phyloP scores from a whole-genome alignment of 1,140 invertebrate genomes.

The Trachymyrmex septentrionalis region DNA sequence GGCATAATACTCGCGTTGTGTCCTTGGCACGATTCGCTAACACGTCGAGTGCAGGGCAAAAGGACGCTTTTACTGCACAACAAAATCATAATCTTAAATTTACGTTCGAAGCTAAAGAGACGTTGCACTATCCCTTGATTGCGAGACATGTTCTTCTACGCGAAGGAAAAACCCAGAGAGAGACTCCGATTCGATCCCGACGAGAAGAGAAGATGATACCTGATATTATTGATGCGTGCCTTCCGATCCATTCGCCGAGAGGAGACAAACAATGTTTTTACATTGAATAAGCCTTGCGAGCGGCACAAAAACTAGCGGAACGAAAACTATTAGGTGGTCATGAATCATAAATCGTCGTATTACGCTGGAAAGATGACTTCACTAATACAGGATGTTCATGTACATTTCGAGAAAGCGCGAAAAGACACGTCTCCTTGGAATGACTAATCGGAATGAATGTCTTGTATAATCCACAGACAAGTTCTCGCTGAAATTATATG shows the following conservation, averaged over 20 bases:
- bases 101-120: neutral
- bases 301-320: neutral
- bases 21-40: constrained; percentile 54
- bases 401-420: neutral
- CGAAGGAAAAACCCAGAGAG: neutral
- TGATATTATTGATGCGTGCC: neutral
- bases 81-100: constrained; percentile 19
- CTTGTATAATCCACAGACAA: neutral
- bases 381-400: neutral
- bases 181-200: neutral
- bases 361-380: constrained; percentile 13
- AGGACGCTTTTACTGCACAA: neutral
- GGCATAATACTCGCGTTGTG: constrained; percentile 32
- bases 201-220: neutral
- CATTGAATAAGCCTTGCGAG: neutral
- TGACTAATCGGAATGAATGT: neutral
- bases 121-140: neutral
- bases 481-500: neutral
- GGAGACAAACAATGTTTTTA: neutral
- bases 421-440: neutral
- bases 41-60: neutral
- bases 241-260: neutral
- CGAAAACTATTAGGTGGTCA: neutral
- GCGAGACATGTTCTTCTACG: neutral
- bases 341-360: constrained; percentile 19